Conservation (phyloP, 2,888 invertebrate species). For the Apodemia zela region DNA sequence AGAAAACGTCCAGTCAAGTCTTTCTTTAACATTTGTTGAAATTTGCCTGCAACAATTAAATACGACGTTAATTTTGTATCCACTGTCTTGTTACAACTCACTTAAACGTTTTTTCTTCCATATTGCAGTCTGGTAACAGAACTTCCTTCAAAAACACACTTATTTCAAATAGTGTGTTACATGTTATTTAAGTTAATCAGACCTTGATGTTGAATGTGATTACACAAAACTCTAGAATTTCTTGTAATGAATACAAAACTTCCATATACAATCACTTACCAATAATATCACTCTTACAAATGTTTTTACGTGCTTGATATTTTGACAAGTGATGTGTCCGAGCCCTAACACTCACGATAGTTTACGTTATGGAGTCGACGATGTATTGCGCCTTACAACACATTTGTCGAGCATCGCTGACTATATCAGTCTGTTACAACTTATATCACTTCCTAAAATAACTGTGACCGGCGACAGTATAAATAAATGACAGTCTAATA, state of each 20-base stretch:
- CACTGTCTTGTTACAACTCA: no score
- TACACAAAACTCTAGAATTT: background rate
- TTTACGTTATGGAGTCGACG: constrained; percentile 26
- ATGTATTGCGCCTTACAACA: constrained; percentile 3
- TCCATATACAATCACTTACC: background rate
- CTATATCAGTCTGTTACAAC: constrained; percentile 9
- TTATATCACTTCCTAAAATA: constrained; percentile 12
- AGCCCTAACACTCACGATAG: constrained; percentile 2
- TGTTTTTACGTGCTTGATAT: background rate
- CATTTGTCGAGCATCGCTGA: constrained; percentile 5
- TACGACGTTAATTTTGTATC: no score
- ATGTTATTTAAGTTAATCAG: background rate
- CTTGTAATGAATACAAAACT: background rate
- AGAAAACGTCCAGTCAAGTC: no score
- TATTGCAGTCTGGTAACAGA: no score
- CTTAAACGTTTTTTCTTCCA: no score
- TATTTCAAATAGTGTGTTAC: no score
- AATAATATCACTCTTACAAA: background rate
- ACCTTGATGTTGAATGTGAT: background rate
- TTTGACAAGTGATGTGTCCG: background rate
- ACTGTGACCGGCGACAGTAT: background rate
- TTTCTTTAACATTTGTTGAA: no score
- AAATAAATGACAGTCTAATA: background rate
- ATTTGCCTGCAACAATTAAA: no score
- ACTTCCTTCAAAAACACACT: no score